Percentiles rank a stretch among this genome's conserved stretches.
Conservation (phyloP, 2,888 invertebrate species). For the Gibbula magus region DNA sequence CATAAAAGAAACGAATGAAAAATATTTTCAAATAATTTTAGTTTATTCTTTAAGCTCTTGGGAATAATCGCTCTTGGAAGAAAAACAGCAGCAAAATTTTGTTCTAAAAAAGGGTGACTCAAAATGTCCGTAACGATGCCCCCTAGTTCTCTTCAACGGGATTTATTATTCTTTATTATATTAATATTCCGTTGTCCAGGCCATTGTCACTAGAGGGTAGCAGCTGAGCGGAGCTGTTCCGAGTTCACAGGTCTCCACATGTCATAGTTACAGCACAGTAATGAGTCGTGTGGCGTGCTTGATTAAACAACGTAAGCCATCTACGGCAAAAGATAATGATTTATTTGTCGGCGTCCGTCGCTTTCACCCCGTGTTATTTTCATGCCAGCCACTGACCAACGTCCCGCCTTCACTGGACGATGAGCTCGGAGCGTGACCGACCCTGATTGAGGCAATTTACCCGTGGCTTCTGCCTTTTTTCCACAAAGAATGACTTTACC, state of each 20-base stretch:
- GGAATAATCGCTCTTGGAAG: too few relatives aligned
- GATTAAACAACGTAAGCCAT: not conserved
- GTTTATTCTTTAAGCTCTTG: too few relatives aligned
- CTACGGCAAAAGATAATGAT: not conserved
- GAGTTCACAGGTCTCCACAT: not conserved
- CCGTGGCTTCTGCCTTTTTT: conserved; percentile 14
- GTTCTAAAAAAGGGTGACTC: too few relatives aligned
- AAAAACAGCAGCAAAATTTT: too few relatives aligned
- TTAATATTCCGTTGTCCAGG: too few relatives aligned
- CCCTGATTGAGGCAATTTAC: conserved; percentile 2
- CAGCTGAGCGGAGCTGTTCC: too few relatives aligned
- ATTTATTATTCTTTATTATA: too few relatives aligned
- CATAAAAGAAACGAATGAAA: too few relatives aligned
- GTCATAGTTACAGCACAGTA: not conserved
- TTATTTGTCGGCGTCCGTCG: conserved; percentile 3
- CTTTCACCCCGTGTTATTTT: not conserved
- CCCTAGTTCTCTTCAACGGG: too few relatives aligned
- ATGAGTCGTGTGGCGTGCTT: not conserved
- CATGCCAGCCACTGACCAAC: not conserved
- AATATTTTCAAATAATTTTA: too few relatives aligned
- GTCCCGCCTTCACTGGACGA: not conserved
- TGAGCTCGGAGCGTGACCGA: not conserved
- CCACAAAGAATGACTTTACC: conserved; percentile 8
- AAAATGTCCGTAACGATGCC: too few relatives aligned
- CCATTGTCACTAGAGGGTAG: too few relatives aligned